Conservation (phyloP, 2,113 vertebrate species). For the Nothoprocta perdicaria region DNA sequence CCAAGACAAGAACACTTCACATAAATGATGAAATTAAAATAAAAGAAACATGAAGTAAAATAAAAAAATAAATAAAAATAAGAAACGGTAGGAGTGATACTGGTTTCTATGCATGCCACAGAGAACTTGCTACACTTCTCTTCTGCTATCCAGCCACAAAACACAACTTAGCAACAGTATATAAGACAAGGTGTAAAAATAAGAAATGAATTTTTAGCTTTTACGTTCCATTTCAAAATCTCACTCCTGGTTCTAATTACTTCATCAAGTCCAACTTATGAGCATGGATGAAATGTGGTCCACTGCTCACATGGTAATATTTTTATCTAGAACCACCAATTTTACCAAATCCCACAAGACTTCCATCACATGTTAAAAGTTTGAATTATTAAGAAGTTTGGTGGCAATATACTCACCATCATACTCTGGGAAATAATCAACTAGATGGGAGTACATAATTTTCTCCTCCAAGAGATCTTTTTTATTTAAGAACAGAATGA, state of each 20-base stretch:
- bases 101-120: background rate
- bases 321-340: background rate
- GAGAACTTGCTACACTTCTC: background rate
- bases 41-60: background rate
- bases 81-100: background rate
- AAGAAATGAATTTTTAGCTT: background rate
- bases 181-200: background rate
- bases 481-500: slow-evolving; percentile 97
- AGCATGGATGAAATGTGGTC: background rate
- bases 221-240: background rate
- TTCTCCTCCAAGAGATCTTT: slow-evolving; percentile 97
- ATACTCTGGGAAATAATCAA: slow-evolving; percentile 95
- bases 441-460: slow-evolving; percentile 95
- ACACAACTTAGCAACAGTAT: background rate
- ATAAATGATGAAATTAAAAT: background rate
- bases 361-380: background rate
- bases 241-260: background rate
- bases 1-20: background rate
- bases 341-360: background rate
- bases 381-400: background rate
- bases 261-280: fast-evolving
- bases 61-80: background rate
- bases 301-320: background rate
- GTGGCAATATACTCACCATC: slow-evolving; percentile 83
- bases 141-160: background rate